Evolutionary conservation across 2,113 vertebrate species (phyloP).

Genomic region (Theropithecus gelada): DNA sequence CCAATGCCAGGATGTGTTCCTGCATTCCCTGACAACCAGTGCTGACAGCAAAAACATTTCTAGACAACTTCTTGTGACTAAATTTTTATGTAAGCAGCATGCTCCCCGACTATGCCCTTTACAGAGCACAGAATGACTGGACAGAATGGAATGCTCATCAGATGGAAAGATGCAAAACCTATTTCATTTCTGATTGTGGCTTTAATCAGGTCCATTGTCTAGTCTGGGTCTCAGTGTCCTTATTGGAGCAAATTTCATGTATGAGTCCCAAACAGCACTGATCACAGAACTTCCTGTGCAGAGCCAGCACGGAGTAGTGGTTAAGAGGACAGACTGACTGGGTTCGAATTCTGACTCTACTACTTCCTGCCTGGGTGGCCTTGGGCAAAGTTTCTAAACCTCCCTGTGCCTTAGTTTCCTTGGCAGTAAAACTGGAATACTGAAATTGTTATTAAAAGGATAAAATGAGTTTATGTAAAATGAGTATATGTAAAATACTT

Average conservation of each 20-base stretch:
- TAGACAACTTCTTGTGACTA: slow-evolving; percentile 52
- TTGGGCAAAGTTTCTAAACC: background rate
- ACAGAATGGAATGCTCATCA: slow-evolving; percentile 41
- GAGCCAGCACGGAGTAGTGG: background rate
- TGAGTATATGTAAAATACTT: background rate
- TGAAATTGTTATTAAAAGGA: background rate
- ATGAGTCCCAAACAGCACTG: background rate
- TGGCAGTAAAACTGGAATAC: background rate
- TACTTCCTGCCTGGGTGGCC: background rate
- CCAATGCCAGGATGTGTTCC: background rate
- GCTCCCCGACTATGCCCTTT: background rate
- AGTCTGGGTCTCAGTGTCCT: background rate
- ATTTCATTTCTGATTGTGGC: slow-evolving; percentile 5
- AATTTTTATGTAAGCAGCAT: slow-evolving; percentile 11
- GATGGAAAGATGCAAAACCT: slow-evolving; percentile 13
- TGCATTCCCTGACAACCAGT: slow-evolving; percentile 7
- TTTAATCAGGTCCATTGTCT: slow-evolving; percentile 47
- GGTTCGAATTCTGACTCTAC: background rate
- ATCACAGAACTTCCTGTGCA: background rate
- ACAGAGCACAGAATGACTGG: slow-evolving; percentile 33
- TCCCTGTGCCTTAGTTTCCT: slow-evolving; percentile 2
- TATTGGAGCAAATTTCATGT: background rate
- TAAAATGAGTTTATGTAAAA: background rate
- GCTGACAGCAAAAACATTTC: slow-evolving; percentile 56
- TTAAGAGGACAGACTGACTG: background rate